These are phyloP conservation scores for Gracilinanus agilis DNA, from an alignment of 2,113 vertebrate genomes.

Conservation along the genomic window DNA sequence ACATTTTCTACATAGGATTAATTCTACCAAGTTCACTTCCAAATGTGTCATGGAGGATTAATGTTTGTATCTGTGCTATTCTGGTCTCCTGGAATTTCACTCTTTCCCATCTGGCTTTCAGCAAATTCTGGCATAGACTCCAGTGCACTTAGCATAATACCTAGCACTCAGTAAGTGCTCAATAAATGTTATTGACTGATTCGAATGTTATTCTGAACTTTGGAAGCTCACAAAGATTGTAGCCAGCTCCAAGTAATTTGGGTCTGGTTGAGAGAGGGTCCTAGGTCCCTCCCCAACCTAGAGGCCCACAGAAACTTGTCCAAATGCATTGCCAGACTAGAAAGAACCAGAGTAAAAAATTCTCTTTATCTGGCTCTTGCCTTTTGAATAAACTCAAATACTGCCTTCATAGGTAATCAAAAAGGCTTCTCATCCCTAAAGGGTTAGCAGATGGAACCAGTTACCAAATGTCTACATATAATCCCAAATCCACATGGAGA, in stretches of 20 bases:
- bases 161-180: background rate
- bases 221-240: background rate
- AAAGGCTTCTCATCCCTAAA: background rate
- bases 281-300: background rate
- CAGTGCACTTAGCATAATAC: background rate
- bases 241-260: background rate
- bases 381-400: background rate
- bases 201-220: background rate
- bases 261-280: background rate
- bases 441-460: background rate
- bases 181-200: background rate
- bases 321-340: background rate
- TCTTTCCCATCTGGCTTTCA: background rate
- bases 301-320: background rate
- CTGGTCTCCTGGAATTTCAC: background rate
- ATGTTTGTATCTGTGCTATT: background rate
- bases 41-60: background rate
- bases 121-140: background rate
- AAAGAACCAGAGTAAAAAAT: background rate
- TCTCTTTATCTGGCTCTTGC: background rate
- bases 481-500: background rate
- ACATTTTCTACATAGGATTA: background rate
- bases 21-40: background rate
- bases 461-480: background rate
- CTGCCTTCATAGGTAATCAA: background rate